Percentiles rank a stretch among this genome's conserved stretches.
phyloP scores from a whole-genome alignment of 1,140 invertebrate species.

The Bombus cullumanus region DNA sequence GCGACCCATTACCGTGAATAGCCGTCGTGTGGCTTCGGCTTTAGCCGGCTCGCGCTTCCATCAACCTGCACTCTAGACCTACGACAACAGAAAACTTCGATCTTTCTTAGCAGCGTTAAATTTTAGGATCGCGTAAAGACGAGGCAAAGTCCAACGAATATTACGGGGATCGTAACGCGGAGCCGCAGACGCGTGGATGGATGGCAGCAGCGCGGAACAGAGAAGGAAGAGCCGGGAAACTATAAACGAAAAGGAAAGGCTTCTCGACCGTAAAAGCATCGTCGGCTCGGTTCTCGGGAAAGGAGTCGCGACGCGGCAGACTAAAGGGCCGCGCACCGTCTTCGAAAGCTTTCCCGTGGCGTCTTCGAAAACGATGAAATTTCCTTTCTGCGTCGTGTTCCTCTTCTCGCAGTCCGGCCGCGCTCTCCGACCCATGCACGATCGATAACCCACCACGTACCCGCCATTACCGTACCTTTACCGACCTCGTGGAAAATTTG shows the following conservation, averaged over 20 bases:
- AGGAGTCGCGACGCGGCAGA: conserved; percentile 20
- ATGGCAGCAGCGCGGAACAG: no score
- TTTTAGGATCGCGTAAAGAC: conserved; percentile 68
- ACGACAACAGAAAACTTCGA: conserved; percentile 1
- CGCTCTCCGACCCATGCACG: conserved; percentile 28
- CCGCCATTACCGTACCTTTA: conserved; percentile 41
- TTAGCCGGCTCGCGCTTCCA: no score
- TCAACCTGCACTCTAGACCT: background rate
- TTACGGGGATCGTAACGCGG: conserved; percentile 69
- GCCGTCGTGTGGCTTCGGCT: conserved; percentile 35
- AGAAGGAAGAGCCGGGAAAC: background rate
- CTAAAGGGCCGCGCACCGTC: background rate
- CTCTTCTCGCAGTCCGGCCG: conserved; percentile 17
- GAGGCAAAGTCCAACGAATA: conserved; percentile 74
- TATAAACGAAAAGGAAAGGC: conserved; percentile 3
- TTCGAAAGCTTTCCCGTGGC: background rate
- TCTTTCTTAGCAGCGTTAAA: conserved; percentile 60
- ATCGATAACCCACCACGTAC: conserved; percentile 60
- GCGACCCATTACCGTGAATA: background rate
- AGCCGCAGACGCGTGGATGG: background rate
- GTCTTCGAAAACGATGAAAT: conserved; percentile 48
- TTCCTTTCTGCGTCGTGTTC: conserved; percentile 33
- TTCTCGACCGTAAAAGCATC: conserved; percentile 38
- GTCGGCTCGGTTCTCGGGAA: conserved; percentile 13
- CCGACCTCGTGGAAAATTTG: conserved; percentile 51